A percentile compares a stretch with the other conserved stretches of the same genome.
These are phyloP conservation scores for Otis tarda DNA, from an alignment of 2,113 vertebrate genomes.

Conservation along the genomic window DNA sequence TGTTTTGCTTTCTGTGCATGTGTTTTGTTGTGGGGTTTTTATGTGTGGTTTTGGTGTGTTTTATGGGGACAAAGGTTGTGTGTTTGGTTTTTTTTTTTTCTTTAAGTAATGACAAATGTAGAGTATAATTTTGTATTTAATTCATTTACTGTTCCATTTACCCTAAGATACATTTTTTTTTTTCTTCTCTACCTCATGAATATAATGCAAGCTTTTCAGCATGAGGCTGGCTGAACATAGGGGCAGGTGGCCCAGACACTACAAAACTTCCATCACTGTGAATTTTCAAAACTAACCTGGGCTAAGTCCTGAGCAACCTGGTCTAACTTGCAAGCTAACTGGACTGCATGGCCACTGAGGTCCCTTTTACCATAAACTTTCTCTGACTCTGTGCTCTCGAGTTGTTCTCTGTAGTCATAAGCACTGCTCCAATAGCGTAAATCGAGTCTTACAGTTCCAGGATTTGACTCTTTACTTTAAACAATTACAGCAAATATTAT, in stretches of 20 bases:
- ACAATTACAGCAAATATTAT: not conserved
- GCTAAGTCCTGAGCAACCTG: not conserved
- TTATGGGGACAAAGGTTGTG: fast-evolving
- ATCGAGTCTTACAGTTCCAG: not conserved
- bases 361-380: not conserved
- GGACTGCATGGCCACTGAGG: not conserved
- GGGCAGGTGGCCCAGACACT: not conserved
- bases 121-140: not conserved
- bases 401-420: not conserved
- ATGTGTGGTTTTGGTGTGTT: not conserved
- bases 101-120: not conserved
- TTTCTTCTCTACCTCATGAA: not conserved
- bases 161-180: fast-evolving
- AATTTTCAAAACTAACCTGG: not conserved
- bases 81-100: not conserved
- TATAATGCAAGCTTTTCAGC: not conserved
- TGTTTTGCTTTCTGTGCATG: not conserved
- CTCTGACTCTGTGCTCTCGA: not conserved
- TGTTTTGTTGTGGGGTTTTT: not conserved
- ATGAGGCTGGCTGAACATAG: not conserved
- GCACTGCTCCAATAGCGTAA: not conserved
- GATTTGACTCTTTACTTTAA: not conserved
- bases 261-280: not conserved
- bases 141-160: not conserved
- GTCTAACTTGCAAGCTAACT: not conserved